A percentile compares a stretch with the other conserved stretches of the same genome.
Conservation (phyloP, 2,888 invertebrate species). For the Ectemnius continuus region DNA sequence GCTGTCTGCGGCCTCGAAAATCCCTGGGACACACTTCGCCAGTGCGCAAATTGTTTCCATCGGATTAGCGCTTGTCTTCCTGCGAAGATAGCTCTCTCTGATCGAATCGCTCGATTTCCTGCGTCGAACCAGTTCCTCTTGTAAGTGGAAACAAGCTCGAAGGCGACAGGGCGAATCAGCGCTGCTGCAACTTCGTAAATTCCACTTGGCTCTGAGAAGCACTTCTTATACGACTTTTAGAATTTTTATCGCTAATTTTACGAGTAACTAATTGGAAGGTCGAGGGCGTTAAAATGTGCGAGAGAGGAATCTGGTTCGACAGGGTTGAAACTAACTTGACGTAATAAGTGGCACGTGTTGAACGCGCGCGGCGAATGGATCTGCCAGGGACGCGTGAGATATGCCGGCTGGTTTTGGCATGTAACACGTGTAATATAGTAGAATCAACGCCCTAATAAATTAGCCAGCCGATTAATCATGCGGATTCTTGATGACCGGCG, state of each 20-base stretch:
- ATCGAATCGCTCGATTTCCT: too few species aligned
- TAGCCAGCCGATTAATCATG: slow-evolving; percentile 32
- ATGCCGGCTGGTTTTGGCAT: slow-evolving; percentile 65
- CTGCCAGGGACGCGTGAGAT: slow-evolving; percentile 60
- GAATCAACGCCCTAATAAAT: slow-evolving; percentile 63
- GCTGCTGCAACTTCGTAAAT: too few species aligned
- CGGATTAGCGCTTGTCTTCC: slow-evolving; percentile 38
- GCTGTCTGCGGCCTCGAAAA: slow-evolving; percentile 22
- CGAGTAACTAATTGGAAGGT: slow-evolving; percentile 17
- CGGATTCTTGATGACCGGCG: too few species aligned
- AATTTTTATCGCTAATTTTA: too few species aligned
- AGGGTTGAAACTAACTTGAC: background rate
- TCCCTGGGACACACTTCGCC: slow-evolving; percentile 31
- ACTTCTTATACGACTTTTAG: too few species aligned
- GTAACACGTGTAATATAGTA: slow-evolving; percentile 65
- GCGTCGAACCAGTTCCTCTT: too few species aligned
- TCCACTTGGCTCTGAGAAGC: too few species aligned
- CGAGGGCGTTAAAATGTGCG: too few species aligned
- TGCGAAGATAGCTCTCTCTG: background rate
- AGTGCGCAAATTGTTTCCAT: slow-evolving; percentile 41
- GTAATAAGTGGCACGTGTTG: slow-evolving; percentile 70
- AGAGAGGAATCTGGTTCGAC: too few species aligned
- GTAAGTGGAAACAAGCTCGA: too few species aligned
- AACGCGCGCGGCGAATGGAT: slow-evolving; percentile 64
- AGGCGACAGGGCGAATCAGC: too few species aligned